Base-by-base conservation (phyloP, 2,888 invertebrate genomes). In the Aleiodes alternator region DNA sequence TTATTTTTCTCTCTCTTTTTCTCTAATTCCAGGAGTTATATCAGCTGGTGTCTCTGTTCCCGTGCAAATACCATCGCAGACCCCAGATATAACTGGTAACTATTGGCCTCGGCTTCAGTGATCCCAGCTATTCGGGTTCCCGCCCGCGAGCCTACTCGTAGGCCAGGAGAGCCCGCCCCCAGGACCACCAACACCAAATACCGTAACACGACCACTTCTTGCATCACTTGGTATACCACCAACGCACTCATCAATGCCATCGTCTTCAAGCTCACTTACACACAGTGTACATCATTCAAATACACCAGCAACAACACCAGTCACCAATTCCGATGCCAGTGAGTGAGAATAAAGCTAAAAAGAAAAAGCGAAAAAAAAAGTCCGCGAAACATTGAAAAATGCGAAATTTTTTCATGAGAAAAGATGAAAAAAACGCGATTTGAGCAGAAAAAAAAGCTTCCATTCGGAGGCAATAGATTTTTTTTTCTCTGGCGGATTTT, bases 81-180 rank as follows among this genome's bases (percentile, higher is more conserved):
- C 93, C 84, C 93, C 94, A 80, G 96, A 95, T 90, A 92, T 95
- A 89, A 92, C 95, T 82, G 91, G 92, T 78, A 96, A 95, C 92
- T 97, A 97, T 90, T 97, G 97, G 97, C 96, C 96, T 51, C 92
- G 96, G 90, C 94, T 97, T 90, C 96, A 96, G 94, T 96, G 97
- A 97, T 96, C 95, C 91, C 95, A 95, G 93, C 94, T 96, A 87
- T 95, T 95, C 92, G 95, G 95, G 93, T 95, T 96, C 92, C 94
- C 95, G 88, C 93, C 94, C 90, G 93, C 92, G 90, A 91, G 95
- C 89, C 91, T 94, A 78, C 92, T 94, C 90, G 92, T 89, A 81
- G 88, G 89, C 82, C 89, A 89, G 88, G 89, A 89, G 88, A 89
- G 88, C 89, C 89, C 89, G 86, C 92, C 90, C 89, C 91, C 87